A percentile compares a stretch with the other conserved stretches of the same genome.
Evolutionary conservation across 2,113 vertebrate species (phyloP).

Genomic region (Shinisaurus crocodilurus): DNA sequence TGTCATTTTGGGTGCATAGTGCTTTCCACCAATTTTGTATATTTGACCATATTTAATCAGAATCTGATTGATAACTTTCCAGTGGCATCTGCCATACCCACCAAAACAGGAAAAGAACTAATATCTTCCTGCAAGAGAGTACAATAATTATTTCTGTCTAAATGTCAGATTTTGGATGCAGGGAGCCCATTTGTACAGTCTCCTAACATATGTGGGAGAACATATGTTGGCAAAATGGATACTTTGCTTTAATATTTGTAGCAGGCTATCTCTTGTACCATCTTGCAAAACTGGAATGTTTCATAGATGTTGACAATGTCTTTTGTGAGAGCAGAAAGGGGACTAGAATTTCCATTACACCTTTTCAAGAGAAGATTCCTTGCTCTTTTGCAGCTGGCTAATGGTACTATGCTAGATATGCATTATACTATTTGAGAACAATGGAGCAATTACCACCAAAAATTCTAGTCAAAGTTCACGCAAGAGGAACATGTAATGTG

Average conservation of each 20-base stretch:
- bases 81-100: not conserved
- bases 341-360: not conserved
- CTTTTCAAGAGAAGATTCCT: not conserved
- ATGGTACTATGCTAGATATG: not conserved
- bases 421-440: too few species aligned
- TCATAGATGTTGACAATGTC: not conserved
- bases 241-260: not conserved
- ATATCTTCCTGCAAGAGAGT: not conserved
- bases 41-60: not conserved
- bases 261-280: not conserved
- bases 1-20: not conserved
- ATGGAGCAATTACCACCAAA: too few species aligned
- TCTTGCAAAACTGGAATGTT: not conserved
- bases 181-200: not conserved
- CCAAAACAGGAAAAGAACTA: not conserved
- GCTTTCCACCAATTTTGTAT: not conserved
- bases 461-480: not conserved
- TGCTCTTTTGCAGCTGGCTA: not conserved
- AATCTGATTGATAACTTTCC: not conserved
- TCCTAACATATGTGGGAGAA: not conserved
- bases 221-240: too few species aligned
- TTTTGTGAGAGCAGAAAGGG: not conserved
- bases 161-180: not conserved
- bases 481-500: not conserved
- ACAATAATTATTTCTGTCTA: not conserved